Base-by-base conservation (phyloP, 2,888 invertebrate genomes). In the Pasiphila rectangulata region DNA sequence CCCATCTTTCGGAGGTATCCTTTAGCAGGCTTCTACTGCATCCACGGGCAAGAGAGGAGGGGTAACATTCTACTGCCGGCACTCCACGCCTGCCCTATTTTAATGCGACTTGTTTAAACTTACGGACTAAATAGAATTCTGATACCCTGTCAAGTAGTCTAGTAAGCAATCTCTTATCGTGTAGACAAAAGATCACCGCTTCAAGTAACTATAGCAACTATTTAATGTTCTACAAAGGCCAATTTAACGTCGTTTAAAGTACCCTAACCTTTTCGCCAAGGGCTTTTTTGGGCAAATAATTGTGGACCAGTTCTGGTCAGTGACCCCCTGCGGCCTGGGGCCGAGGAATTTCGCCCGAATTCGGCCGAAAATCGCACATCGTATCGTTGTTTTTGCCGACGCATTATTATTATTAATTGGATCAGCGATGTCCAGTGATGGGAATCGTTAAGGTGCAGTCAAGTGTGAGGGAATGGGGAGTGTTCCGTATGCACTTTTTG, bases 391-490 rank as follows among this genome's bases (percentile, higher is more conserved):
- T 86, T 85, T 85, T 84, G 73, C 75, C 64, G 63, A 64, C 45
- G 58, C 75, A 67, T 78, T 83, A 82, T 83, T 83, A 80, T 83
- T 87, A 86, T 85, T 87, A 86, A 86, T 85, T 87, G 86, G 85
- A 85, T 80, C 86, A 83, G 72, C 67, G 62, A 61, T 68, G 74
- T 69, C 67, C 76, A 69, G 69, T 67, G 69, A 71, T 70, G 74
- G 73, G 67, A 69, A 70, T 76, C 76, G 72, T 79, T 76, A 75
- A 74, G 64, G 65, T 57, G 48, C 48, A 48, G 73, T 48, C 70
- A 77, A 69, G 75, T 21, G 46, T 34, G 69, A 68, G 38, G 12
- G 12, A 35, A 4, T 1, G 0, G 0, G 5, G 2, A 1, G 52
- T 55, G 73, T 75, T 75, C 74, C 64, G 75, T 70, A 63, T n/a